Base-by-base conservation (phyloP, 2,797 vertebrate species). In the Enteromius treurensis region DNA sequence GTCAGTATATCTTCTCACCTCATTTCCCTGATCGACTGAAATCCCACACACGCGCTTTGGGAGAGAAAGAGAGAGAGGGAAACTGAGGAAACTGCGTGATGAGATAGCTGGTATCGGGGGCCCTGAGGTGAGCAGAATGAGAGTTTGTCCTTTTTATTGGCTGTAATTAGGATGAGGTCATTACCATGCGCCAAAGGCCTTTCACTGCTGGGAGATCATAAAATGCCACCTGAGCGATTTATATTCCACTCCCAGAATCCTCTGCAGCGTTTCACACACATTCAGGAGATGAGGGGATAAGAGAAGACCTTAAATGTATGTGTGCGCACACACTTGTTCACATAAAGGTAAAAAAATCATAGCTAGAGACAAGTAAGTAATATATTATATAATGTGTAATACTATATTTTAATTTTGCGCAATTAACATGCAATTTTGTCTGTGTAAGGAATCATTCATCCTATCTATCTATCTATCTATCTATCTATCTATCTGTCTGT, bases 101-200 rank as follows among this genome's bases (percentile, higher is more conserved):
- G 74, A 69, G 81, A 77, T 83, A 69, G 81, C 73, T 68, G 81
- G 81, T 83, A 77, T 77, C 64, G 7, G 74, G 74, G 64, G 81
- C 81, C 81, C 81, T 60, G 74, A 83, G 74, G 81, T 83, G 81
- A 83, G 81, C 73, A 55, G 74, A 83, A 77, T 83, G 81, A 77
- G 81, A 77, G 81, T 77, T 83, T 83, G 81, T 83, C 81, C 81
- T 77, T 83, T 77, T 83, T 83, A 83, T 83, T 83, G 81, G 81
- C 81, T 83, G 81, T 83, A 83, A 83, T 83, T 83, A 83, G 81
- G 81, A 83, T 83, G 81, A 83, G 81, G 81, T 83, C 81, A 83
- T 83, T 83, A 77, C 40, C 81, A 83, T 77, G 81, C 81, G 81
- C 81, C 81, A 83, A 83, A 83, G 81, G 81, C 81, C 81, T 83